These are phyloP conservation scores for Ceratina calcarata DNA, from an alignment of 1,140 invertebrate species.

Conservation along the genomic window DNA sequence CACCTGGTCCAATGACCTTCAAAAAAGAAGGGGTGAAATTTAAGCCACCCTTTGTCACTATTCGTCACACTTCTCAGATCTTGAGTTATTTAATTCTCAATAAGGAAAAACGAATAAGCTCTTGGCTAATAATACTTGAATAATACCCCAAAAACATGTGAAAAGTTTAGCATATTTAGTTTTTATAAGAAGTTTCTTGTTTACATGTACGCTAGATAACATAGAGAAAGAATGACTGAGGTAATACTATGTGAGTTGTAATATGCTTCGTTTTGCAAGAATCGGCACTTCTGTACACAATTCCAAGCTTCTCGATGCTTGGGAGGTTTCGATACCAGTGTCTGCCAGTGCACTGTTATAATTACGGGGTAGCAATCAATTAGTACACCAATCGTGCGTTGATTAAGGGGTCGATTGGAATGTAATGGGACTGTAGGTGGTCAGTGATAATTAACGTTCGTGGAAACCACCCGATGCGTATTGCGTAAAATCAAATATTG, in stretches of 20 bases:
- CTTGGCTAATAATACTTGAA: too few species aligned
- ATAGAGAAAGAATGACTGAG: not conserved
- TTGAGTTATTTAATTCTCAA: too few species aligned
- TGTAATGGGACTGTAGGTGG: slow-evolving; percentile 80
- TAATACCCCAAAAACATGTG: too few species aligned
- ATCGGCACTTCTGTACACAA: not conserved
- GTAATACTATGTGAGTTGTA: too few species aligned
- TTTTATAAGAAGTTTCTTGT: not conserved
- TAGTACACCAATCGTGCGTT: slow-evolving; percentile 80
- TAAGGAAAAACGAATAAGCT: too few species aligned
- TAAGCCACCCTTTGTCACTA: not conserved
- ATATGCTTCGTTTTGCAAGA: not conserved
- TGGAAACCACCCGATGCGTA: slow-evolving; percentile 76
- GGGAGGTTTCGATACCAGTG: slow-evolving; percentile 73
- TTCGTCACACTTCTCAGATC: too few species aligned
- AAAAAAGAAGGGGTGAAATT: not conserved
- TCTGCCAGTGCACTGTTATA: slow-evolving; percentile 79
- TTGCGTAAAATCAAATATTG: slow-evolving; percentile 79
- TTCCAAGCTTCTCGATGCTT: slow-evolving; percentile 64
- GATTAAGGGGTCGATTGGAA: slow-evolving; percentile 81
- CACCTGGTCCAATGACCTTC: slow-evolving; percentile 39
- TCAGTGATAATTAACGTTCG: slow-evolving; percentile 80
- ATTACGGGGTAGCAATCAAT: slow-evolving; percentile 81
- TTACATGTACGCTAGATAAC: accelerated
- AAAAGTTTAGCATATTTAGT: not conserved